phyloP scores from a whole-genome alignment of 2,797 vertebrate genomes.

The Naso thynnoides region DNA sequence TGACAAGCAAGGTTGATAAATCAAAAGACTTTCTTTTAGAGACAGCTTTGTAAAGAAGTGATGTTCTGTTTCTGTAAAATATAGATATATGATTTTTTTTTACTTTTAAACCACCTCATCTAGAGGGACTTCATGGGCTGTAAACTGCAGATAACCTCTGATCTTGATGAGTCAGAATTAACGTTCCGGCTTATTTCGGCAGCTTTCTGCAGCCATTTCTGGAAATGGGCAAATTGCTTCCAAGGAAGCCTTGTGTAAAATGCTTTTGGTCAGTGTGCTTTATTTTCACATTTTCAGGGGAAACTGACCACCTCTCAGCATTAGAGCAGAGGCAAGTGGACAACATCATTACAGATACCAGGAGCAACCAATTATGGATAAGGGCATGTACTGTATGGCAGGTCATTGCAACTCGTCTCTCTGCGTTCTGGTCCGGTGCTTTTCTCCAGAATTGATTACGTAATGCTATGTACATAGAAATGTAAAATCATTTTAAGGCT shows the following conservation, averaged over 20 bases:
- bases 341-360: conserved; percentile 30
- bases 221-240: conserved; percentile 52
- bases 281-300: conserved; percentile 19
- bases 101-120: conserved; percentile 50
- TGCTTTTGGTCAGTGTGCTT: conserved; percentile 19
- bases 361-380: conserved; percentile 27
- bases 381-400: not conserved
- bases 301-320: conserved; percentile 10
- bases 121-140: conserved; percentile 25
- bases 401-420: not conserved
- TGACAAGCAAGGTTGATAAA: conserved; percentile 18
- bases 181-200: not conserved
- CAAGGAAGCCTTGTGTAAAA: conserved; percentile 25
- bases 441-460: not conserved
- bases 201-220: conserved; percentile 39
- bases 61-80: conserved; percentile 1
- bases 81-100: not conserved
- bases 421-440: not conserved
- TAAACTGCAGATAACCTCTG: conserved; percentile 34
- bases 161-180: conserved; percentile 57
- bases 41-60: not conserved
- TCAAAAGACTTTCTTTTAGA: conserved; percentile 17
- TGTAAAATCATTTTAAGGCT: conserved; percentile 1
- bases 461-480: conserved; percentile 1
- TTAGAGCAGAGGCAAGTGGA: conserved; percentile 16